Conservation (phyloP, 2,797 vertebrate species). For the Halcyon chelicuti region DNA sequence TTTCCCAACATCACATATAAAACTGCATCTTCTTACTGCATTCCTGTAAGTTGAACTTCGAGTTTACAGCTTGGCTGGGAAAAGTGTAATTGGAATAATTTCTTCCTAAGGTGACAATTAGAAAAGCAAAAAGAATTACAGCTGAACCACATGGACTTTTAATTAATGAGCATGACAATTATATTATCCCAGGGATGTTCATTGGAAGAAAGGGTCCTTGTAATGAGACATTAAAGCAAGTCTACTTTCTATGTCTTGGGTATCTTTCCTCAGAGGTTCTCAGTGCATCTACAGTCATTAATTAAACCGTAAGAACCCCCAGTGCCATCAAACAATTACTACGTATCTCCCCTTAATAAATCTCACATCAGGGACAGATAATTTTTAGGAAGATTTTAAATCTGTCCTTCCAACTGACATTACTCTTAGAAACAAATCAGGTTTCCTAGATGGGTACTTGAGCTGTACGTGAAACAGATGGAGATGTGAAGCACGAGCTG, state of each 20-base stretch:
- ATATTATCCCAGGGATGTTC: not conserved
- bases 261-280: constrained; percentile 4
- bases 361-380: not conserved
- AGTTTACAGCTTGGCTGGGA: not conserved
- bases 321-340: constrained; percentile 26
- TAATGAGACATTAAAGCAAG: not conserved
- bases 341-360: not conserved
- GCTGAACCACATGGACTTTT: not conserved
- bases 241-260: not conserved
- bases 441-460: not conserved
- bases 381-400: not conserved
- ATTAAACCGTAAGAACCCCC: not conserved
- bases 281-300: not conserved
- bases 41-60: not conserved
- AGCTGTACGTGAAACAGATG: not conserved
- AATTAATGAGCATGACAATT: not conserved
- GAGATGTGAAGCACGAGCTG: not conserved
- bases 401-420: not conserved
- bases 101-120: constrained; percentile 17
- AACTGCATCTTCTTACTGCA: not conserved
- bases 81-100: constrained; percentile 5
- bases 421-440: not conserved
- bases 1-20: not conserved
- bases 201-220: not conserved
- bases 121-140: not conserved